phyloP scores from a whole-genome alignment of 2,888 invertebrate genomes.

The Phengaris alcon region DNA sequence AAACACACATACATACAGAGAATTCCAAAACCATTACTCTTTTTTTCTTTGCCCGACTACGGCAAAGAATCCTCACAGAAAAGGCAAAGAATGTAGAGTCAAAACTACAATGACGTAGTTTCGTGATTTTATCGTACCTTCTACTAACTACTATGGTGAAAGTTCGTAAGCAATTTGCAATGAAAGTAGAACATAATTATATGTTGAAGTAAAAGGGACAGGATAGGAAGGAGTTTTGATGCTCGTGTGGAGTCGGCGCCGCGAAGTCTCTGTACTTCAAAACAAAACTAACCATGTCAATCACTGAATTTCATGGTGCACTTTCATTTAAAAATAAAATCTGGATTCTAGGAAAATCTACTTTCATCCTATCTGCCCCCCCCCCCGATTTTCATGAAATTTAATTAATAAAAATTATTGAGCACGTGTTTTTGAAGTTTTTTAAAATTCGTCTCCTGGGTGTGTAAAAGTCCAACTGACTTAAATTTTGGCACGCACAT shows the following conservation, averaged over 20 bases:
- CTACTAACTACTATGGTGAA: background rate
- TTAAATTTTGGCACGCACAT: too few relatives aligned
- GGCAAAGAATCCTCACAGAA: too few relatives aligned
- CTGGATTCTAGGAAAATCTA: background rate
- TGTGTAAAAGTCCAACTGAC: too few relatives aligned
- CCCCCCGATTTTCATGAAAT: too few relatives aligned
- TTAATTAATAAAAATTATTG: too few relatives aligned
- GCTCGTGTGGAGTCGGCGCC: slow-evolving; percentile 6
- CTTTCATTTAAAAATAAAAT: background rate
- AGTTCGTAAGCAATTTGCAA: slow-evolving; percentile 25
- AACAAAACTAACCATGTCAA: background rate
- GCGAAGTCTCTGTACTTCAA: background rate
- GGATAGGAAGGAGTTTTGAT: slow-evolving; percentile 18
- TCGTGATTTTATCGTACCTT: background rate
- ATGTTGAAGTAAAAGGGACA: slow-evolving; percentile 25
- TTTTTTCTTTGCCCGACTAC: too few relatives aligned
- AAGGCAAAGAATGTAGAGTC: background rate
- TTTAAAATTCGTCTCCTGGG: too few relatives aligned
- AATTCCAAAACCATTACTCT: too few relatives aligned
- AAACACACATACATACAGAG: too few relatives aligned
- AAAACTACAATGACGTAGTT: background rate
- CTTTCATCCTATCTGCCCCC: too few relatives aligned
- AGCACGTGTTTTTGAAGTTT: too few relatives aligned
- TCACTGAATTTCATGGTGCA: background rate
- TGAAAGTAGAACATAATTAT: slow-evolving; percentile 23